These are phyloP conservation scores for Peromyscus californicus DNA, from an alignment of 2,113 vertebrate genomes.

Conservation along the genomic window DNA sequence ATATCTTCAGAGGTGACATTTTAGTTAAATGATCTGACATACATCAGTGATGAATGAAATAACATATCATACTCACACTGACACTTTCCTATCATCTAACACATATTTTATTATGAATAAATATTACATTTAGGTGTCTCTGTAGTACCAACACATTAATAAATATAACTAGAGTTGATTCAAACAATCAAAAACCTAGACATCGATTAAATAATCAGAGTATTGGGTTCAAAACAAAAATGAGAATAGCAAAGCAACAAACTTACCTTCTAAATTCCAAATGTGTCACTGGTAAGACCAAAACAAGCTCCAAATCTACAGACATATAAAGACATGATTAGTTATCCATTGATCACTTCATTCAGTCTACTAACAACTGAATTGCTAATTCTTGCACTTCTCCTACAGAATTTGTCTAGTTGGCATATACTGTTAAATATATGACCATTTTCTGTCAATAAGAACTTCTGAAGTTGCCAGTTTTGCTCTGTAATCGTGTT, in stretches of 20 bases:
- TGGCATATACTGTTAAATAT: constrained; percentile 22
- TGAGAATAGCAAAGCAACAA: neutral
- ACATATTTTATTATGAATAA: neutral
- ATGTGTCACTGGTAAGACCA: neutral
- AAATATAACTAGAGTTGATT: constrained; percentile 15
- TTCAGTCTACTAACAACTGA: neutral
- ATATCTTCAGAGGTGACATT: constrained; percentile 35
- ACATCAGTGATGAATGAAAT: neutral
- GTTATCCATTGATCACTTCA: neutral
- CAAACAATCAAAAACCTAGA: constrained; percentile 1
- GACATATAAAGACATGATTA: neutral
- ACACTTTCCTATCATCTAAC: neutral
- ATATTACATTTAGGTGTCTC: neutral
- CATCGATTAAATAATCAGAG: neutral
- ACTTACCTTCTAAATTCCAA: neutral
- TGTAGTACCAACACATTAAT: constrained; percentile 13
- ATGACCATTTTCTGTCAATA: constrained; percentile 11
- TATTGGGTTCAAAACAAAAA: constrained; percentile 45
- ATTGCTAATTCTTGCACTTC: neutral
- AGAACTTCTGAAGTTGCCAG: neutral
- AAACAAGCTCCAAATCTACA: neutral
- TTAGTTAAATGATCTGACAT: neutral
- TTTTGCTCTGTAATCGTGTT: neutral
- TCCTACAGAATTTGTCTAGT: neutral
- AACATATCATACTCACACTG: neutral